phyloP scores from a whole-genome alignment of 2,888 invertebrate genomes.

The Oligia fasciuncula region DNA sequence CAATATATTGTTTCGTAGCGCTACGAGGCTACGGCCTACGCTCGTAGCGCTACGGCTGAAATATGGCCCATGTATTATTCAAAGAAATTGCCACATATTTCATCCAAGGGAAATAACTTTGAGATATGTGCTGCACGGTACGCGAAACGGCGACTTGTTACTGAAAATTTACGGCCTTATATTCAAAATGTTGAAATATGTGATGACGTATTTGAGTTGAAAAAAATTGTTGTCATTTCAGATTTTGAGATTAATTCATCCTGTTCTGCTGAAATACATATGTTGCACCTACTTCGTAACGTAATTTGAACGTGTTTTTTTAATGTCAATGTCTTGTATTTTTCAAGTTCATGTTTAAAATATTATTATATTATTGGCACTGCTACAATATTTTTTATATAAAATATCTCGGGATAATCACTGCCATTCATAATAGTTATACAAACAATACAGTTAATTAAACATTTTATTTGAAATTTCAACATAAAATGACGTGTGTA shows the following conservation, averaged over 20 bases:
- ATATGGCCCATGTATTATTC: constrained; percentile 91
- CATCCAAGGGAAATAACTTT: constrained; percentile 89
- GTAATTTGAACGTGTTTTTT: background rate
- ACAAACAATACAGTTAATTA: background rate
- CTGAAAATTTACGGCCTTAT: constrained; percentile 63
- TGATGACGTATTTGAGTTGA: constrained; percentile 59
- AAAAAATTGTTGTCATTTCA: constrained; percentile 47
- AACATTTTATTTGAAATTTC: background rate
- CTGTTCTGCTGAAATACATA: constrained; percentile 23
- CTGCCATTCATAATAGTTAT: background rate
- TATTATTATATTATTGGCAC: background rate
- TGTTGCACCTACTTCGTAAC: background rate
- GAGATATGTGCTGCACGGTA: constrained; percentile 81
- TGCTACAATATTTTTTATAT: background rate
- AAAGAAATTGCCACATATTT: constrained; percentile 91
- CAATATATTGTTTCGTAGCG: constrained; percentile 65
- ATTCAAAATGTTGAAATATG: constrained; percentile 59
- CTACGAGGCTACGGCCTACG: constrained; percentile 76
- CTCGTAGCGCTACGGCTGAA: constrained; percentile 83
- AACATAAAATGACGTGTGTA: background rate
- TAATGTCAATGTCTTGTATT: constrained; percentile 6
- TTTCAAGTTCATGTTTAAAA: background rate
- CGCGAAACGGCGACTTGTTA: constrained; percentile 70
- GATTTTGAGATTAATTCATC: constrained; percentile 46
- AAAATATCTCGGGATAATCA: background rate